phyloP scores from a whole-genome alignment of 1,140 invertebrate genomes.

The Hormaphis cornu region DNA sequence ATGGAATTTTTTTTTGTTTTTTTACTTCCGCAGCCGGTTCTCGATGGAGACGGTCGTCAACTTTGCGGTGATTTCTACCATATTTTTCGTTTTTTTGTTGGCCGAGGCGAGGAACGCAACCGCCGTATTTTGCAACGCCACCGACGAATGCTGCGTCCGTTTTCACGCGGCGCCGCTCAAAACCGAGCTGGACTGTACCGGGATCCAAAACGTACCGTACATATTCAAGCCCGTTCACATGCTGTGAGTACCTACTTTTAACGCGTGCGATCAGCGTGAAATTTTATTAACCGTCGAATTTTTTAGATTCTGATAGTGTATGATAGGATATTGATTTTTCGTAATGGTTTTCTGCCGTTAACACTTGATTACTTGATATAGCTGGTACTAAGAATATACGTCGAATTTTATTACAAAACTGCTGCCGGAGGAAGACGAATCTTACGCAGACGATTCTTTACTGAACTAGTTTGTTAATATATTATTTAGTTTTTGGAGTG shows the following conservation, averaged over 20 bases:
- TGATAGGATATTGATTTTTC: neutral
- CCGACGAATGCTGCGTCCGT: neutral
- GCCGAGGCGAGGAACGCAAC: neutral
- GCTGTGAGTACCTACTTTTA: neutral
- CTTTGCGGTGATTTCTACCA: neutral
- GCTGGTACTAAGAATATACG: neutral
- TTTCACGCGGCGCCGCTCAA: neutral
- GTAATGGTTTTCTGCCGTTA: neutral
- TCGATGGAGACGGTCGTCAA: neutral
- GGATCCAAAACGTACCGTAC: neutral
- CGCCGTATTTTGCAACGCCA: neutral
- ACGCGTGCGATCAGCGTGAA: too few relatives aligned
- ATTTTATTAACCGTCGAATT: too few relatives aligned
- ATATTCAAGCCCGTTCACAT: neutral
- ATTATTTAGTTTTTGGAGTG: too few relatives aligned
- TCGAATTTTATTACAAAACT: neutral
- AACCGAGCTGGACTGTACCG: neutral
- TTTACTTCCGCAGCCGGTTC: neutral
- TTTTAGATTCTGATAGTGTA: neutral
- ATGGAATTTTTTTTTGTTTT: too few relatives aligned
- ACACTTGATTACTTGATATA: neutral
- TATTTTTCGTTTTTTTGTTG: neutral
- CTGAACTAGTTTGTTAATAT: too few relatives aligned
- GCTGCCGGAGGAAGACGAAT: neutral
- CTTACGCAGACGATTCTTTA: too few relatives aligned